Evolutionary conservation across 2,888 invertebrate species (phyloP).

Genomic region (Endomychus coccineus): DNA sequence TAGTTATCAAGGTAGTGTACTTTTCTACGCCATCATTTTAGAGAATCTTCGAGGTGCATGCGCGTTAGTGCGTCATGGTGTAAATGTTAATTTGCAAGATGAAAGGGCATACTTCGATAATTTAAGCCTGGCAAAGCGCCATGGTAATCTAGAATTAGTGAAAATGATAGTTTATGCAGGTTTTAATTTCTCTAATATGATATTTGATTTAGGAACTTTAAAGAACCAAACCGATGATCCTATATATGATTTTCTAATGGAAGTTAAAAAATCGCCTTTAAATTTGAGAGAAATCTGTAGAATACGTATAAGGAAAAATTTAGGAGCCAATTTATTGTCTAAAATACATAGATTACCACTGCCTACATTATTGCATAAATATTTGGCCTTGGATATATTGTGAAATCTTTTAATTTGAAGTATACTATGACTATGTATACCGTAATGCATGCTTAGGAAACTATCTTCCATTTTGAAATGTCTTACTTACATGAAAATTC

Average conservation of each 20-base stretch:
- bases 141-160: slow-evolving; percentile 38
- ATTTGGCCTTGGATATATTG: slow-evolving; percentile 49
- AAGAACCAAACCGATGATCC: slow-evolving; percentile 32
- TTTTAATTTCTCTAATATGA: slow-evolving; percentile 37
- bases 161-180: slow-evolving; percentile 44
- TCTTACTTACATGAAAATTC: too few species aligned
- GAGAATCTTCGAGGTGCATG: slow-evolving; percentile 47
- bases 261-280: slow-evolving; percentile 41
- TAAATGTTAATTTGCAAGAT: slow-evolving; percentile 55
- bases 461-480: too few species aligned
- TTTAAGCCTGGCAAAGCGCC: slow-evolving; percentile 48
- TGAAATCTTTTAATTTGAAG: slow-evolving; percentile 7
- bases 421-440: too few species aligned
- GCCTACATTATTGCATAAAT: slow-evolving; percentile 50
- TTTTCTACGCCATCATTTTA: slow-evolving; percentile 43
- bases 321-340: slow-evolving; percentile 36
- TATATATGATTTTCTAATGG: slow-evolving; percentile 35
- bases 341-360: slow-evolving; percentile 48
- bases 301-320: slow-evolving; percentile 47
- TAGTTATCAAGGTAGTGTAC: slow-evolving; percentile 40
- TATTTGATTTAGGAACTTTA: slow-evolving; percentile 37
- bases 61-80: slow-evolving; percentile 54
- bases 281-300: slow-evolving; percentile 52
- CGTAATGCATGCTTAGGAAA: too few species aligned
- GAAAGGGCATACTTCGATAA: slow-evolving; percentile 52